These are phyloP conservation scores for Diloba caeruleocephala DNA, from an alignment of 2,888 invertebrate genomes.

Conservation along the genomic window DNA sequence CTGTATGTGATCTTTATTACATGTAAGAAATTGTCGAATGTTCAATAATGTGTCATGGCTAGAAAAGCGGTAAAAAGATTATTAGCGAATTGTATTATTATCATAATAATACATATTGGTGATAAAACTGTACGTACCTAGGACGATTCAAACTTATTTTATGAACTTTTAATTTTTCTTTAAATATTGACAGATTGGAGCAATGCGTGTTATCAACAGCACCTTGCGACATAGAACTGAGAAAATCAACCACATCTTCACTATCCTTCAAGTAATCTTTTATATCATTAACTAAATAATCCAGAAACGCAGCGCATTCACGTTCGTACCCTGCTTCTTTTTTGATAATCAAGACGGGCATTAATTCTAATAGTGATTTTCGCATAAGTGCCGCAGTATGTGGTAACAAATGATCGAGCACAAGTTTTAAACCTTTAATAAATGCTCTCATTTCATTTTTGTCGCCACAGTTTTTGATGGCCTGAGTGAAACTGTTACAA, in stretches of 20 bases:
- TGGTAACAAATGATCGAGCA: conserved; percentile 80
- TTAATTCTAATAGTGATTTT: conserved; percentile 83
- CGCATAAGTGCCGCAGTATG: conserved; percentile 76
- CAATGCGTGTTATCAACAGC: conserved; percentile 51
- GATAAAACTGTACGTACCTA: conserved; percentile 63
- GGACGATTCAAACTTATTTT: conserved; percentile 68
- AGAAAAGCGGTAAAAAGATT: conserved; percentile 37
- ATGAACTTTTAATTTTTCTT: conserved; percentile 68
- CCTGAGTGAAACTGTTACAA: conserved; percentile 85
- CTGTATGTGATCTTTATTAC: conserved; percentile 85
- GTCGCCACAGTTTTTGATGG: conserved; percentile 77
- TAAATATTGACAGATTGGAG: conserved; percentile 61
- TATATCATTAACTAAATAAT: conserved; percentile 87
- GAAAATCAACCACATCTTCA: conserved; percentile 79
- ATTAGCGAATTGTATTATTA: no score
- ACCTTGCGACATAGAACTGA: conserved; percentile 62
- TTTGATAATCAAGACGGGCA: conserved; percentile 86
- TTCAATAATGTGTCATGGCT: conserved; percentile 88
- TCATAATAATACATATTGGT: not conserved
- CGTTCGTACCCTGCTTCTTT: conserved; percentile 66
- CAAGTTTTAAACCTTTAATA: conserved; percentile 76
- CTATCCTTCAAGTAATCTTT: conserved; percentile 77
- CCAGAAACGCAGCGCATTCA: conserved; percentile 78
- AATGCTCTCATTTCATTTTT: conserved; percentile 68
- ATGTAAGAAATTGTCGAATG: conserved; percentile 85